Percentiles rank a stretch among this genome's conserved stretches.
These are phyloP conservation scores for Cyaniris semiargus DNA, from an alignment of 2,888 invertebrate species.

Conservation along the genomic window DNA sequence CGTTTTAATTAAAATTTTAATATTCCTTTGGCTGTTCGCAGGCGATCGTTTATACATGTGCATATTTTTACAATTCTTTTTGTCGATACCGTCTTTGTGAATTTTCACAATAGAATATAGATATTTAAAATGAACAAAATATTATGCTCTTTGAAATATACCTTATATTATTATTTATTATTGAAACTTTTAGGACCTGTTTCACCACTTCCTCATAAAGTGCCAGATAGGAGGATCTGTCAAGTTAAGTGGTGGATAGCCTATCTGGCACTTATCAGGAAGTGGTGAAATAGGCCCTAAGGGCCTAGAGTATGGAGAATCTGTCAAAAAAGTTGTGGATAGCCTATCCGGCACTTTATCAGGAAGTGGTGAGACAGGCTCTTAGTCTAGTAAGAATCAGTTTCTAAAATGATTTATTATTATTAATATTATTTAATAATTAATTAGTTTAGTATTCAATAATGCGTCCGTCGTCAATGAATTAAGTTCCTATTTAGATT, in stretches of 20 bases:
- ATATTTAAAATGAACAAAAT: not conserved
- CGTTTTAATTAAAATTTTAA: constrained; percentile 24
- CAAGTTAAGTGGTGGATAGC: too few species aligned
- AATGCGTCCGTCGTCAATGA: too few species aligned
- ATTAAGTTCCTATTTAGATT: not conserved
- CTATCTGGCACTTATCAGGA: too few species aligned
- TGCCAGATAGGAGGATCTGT: too few species aligned
- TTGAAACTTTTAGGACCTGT: too few species aligned
- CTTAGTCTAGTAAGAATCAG: not conserved
- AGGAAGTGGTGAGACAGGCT: too few species aligned
- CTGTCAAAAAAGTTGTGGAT: too few species aligned
- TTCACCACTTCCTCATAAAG: too few species aligned
- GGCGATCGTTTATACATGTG: constrained; percentile 9
- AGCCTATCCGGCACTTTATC: too few species aligned
- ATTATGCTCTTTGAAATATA: not conserved
- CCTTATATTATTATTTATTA: not conserved
- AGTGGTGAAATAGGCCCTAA: too few species aligned
- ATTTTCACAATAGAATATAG: not conserved
- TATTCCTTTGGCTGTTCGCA: constrained; percentile 19
- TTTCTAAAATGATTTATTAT: not conserved
- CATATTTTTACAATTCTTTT: constrained; percentile 10
- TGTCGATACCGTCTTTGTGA: not conserved
- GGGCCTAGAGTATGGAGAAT: too few species aligned
- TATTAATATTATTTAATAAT: not conserved
- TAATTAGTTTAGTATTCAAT: not conserved